Evolutionary conservation across 2,113 vertebrate species (phyloP).

Genomic region (Notothenia coriiceps): DNA sequence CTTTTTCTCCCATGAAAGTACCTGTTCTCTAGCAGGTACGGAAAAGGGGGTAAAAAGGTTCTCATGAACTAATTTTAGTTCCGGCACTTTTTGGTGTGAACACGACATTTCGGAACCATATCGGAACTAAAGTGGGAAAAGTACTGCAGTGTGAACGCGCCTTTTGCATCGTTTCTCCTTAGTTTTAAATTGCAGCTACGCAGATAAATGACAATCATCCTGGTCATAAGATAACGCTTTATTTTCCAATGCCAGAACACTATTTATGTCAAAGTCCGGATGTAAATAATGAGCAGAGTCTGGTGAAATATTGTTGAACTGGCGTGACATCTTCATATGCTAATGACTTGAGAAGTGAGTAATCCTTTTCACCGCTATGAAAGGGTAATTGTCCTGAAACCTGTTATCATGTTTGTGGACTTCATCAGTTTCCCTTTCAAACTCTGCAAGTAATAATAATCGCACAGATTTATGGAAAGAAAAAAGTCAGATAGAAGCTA

Average conservation of each 20-base stretch:
- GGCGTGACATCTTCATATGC: slow-evolving; percentile 18
- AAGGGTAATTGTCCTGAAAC: background rate
- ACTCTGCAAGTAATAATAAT: background rate
- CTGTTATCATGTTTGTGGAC: background rate
- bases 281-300: background rate
- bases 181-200: slow-evolving; percentile 9
- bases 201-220: slow-evolving; percentile 52
- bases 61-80: too few species aligned
- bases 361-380: slow-evolving; percentile 29
- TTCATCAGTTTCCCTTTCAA: background rate
- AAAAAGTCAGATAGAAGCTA: background rate
- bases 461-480: background rate
- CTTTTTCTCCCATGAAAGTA: too few species aligned
- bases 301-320: background rate
- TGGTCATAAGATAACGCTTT: background rate
- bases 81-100: too few species aligned
- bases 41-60: too few species aligned
- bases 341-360: slow-evolving; percentile 19
- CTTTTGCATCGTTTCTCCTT: slow-evolving; percentile 43
- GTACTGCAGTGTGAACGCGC: too few species aligned
- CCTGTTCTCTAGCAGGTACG: too few species aligned
- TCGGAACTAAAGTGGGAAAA: too few species aligned
- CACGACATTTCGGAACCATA: too few species aligned
- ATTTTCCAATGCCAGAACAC: background rate
- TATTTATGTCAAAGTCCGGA: background rate